phyloP scores from a whole-genome alignment of 2,888 invertebrate species.

The Scrobipalpa atriplicella region DNA sequence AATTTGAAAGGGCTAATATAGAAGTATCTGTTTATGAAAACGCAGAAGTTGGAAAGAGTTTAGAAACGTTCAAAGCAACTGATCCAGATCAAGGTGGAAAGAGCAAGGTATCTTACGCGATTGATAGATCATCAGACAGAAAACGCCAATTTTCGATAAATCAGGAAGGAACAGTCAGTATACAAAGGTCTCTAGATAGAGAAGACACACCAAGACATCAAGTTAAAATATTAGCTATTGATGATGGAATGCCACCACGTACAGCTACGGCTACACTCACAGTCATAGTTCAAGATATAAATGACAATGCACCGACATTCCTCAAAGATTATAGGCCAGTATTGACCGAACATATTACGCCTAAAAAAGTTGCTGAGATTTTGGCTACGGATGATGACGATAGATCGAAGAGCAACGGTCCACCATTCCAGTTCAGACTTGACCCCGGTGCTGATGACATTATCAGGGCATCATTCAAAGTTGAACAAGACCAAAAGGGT shows the following conservation, averaged over 20 bases:
- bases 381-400: conserved; percentile 97
- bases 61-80: conserved; percentile 97
- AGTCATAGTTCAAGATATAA: conserved; percentile 97
- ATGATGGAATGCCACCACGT: conserved; percentile 96
- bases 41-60: conserved; percentile 93
- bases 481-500: conserved; percentile 98
- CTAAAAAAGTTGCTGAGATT: conserved; percentile 95
- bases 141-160: conserved; percentile 97
- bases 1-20: conserved; percentile 96
- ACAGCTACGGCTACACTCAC: conserved; percentile 97
- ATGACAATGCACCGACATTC: conserved; percentile 97
- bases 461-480: conserved; percentile 96
- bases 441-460: conserved; percentile 97
- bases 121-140: conserved; percentile 95
- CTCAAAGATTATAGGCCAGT: conserved; percentile 96
- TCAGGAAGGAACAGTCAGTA: conserved; percentile 97
- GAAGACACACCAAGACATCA: conserved; percentile 98
- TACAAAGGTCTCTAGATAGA: conserved; percentile 95
- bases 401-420: conserved; percentile 96
- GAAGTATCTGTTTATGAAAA: conserved; percentile 96
- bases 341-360: conserved; percentile 95
- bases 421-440: conserved; percentile 97
- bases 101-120: conserved; percentile 95
- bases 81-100: conserved; percentile 98
- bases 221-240: conserved; percentile 97